Evolutionary conservation across 2,888 invertebrate species (phyloP).

Genomic region (Habrosyne pyritoides): DNA sequence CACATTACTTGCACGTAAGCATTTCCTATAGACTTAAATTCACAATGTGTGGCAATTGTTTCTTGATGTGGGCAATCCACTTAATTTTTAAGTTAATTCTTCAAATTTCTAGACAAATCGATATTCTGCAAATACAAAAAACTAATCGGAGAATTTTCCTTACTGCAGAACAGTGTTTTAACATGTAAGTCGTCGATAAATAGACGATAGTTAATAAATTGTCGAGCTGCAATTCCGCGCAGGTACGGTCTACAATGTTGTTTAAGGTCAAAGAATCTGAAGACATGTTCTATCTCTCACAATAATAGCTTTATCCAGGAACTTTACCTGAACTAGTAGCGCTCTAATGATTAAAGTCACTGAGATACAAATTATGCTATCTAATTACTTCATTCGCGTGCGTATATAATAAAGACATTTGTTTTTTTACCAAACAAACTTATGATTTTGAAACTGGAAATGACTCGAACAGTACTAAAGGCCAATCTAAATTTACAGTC

Average conservation of each 20-base stretch:
- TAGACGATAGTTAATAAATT: too few species aligned
- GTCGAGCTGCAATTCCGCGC: slow-evolving; percentile 6
- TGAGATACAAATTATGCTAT: background rate
- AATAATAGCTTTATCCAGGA: slow-evolving; percentile 36
- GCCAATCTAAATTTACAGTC: background rate
- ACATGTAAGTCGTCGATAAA: background rate
- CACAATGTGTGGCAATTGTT: too few species aligned
- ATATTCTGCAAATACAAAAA: background rate
- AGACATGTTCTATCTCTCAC: background rate
- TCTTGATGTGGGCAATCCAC: too few species aligned
- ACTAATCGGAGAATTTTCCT: background rate
- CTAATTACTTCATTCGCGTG: slow-evolving; percentile 10
- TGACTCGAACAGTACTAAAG: background rate
- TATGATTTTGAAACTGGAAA: background rate
- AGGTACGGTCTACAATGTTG: slow-evolving; percentile 17
- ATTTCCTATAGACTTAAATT: background rate
- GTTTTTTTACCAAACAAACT: background rate
- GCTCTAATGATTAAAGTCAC: background rate
- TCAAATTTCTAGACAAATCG: background rate
- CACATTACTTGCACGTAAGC: background rate
- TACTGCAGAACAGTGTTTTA: background rate
- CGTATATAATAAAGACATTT: slow-evolving; percentile 19
- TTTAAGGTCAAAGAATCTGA: slow-evolving; percentile 27
- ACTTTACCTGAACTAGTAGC: slow-evolving; percentile 13
- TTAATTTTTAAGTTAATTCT: too few species aligned